Conservation (phyloP, 2,113 vertebrate genomes). For the Thinocorus orbignyianus region DNA sequence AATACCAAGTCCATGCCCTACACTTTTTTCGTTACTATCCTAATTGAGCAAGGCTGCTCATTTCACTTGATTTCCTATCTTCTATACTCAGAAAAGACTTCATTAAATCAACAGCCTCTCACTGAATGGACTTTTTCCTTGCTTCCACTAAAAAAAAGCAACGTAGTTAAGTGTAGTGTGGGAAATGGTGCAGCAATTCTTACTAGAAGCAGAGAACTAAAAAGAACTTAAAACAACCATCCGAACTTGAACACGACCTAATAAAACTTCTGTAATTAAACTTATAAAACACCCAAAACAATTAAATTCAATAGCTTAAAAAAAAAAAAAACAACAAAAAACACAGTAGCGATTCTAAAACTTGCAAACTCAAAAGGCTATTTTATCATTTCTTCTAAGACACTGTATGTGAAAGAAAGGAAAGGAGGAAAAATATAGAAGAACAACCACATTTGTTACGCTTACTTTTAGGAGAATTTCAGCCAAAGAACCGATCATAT, state of each 20-base stretch:
- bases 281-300: background rate
- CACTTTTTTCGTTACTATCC: background rate
- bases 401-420: background rate
- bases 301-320: background rate
- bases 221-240: background rate
- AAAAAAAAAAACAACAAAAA: too few relatives aligned
- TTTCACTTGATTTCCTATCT: background rate
- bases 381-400: background rate
- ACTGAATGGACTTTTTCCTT: background rate
- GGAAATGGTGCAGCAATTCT: background rate
- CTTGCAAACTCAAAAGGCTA: background rate
- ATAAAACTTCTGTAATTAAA: background rate
- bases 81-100: background rate
- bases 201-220: background rate
- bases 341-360: background rate
- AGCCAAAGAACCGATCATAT: conserved; percentile 98
- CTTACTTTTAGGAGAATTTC: conserved; percentile 96
- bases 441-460: background rate
- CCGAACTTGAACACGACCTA: background rate
- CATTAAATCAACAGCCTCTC: background rate
- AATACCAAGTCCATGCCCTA: background rate
- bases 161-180: background rate
- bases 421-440: background rate
- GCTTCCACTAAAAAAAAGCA: background rate
- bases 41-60: background rate